phyloP scores from a whole-genome alignment of 1,140 invertebrate species.

The Dendroctonus valens region DNA sequence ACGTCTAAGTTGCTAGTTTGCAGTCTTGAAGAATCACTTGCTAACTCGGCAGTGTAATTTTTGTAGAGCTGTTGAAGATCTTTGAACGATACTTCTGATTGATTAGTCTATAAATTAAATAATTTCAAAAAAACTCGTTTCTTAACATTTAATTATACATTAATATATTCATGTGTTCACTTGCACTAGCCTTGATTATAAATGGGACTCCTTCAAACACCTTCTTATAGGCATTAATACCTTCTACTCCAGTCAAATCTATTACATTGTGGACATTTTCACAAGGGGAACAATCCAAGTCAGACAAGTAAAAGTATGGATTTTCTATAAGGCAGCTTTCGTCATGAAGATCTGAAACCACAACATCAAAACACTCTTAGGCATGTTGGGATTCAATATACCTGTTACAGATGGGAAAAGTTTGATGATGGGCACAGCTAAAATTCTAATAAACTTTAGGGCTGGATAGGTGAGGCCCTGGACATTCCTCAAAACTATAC shows the following conservation, averaged over 20 bases:
- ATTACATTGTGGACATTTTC: constrained; percentile 61
- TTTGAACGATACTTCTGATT: constrained; percentile 47
- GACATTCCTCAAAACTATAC: constrained; percentile 51
- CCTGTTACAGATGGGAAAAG: constrained; percentile 52
- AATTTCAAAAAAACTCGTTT: too few species aligned
- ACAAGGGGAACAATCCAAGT: constrained; percentile 78
- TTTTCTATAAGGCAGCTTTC: constrained; percentile 76
- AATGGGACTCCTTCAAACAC: constrained; percentile 46
- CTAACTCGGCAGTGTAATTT: constrained; percentile 51
- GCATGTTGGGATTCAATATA: constrained; percentile 18
- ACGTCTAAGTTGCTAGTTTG: constrained; percentile 53
- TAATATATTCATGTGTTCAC: too few species aligned
- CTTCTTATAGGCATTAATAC: constrained; percentile 38
- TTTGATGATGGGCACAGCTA: constrained; percentile 55
- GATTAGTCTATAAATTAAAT: constrained; percentile 45
- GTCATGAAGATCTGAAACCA: constrained; percentile 68
- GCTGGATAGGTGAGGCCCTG: constrained; percentile 56
- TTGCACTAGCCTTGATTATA: constrained; percentile 38
- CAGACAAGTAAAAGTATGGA: constrained; percentile 67
- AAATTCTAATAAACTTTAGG: constrained; percentile 52
- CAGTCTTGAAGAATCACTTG: constrained; percentile 57
- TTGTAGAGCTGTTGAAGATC: constrained; percentile 53
- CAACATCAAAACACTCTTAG: not conserved
- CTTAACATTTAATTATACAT: too few species aligned
- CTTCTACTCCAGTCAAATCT: constrained; percentile 43